Percentiles rank a stretch among this genome's conserved stretches.
phyloP scores from a whole-genome alignment of 2,888 invertebrate genomes.

The Melieria crassipennis region DNA sequence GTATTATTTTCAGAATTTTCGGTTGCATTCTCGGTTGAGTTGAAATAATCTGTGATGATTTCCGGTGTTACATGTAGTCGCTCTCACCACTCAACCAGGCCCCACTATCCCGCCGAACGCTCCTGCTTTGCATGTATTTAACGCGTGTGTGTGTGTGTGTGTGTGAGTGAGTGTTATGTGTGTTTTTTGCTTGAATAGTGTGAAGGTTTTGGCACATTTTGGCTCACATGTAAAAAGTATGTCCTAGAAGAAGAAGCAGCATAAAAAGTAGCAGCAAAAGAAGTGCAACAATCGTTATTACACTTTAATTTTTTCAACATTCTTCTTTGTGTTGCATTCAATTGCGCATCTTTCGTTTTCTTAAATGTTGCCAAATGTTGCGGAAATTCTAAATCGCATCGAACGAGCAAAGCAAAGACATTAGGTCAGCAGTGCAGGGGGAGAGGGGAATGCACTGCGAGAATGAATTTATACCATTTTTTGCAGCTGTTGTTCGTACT shows the following conservation, averaged over 20 bases:
- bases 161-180: neutral
- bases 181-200: neutral
- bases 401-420: no score
- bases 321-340: no score
- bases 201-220: neutral
- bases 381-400: no score
- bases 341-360: no score
- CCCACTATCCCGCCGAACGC: no score
- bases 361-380: no score
- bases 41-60: constrained; percentile 3
- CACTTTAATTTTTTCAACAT: no score
- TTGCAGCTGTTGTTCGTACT: no score
- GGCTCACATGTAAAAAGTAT: neutral
- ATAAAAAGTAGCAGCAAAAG: neutral
- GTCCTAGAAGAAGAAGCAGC: neutral
- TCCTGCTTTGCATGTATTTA: neutral
- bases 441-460: no score
- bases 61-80: neutral
- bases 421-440: no score
- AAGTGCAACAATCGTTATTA: neutral
- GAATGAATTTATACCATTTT: no score
- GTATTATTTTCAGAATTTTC: no score
- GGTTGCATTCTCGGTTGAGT: neutral
- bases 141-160: neutral
- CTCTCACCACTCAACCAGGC: neutral